phyloP scores from a whole-genome alignment of 2,888 invertebrate species.

The Dorcus parallelipipedus region DNA sequence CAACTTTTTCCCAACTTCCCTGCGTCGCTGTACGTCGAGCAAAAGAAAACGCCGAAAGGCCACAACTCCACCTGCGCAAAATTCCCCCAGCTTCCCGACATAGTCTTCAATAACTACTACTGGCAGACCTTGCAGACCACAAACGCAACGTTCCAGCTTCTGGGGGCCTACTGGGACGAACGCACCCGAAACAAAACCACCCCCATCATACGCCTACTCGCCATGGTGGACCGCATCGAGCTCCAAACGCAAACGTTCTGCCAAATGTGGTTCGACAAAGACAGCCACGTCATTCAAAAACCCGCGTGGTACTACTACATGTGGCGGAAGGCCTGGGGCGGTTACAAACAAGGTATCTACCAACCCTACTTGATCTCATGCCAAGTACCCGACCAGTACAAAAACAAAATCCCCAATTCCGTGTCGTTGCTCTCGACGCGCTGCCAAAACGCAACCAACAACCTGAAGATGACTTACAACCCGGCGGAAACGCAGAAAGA shows the following conservation, averaged over 20 bases:
- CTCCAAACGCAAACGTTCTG: slow-evolving; percentile 79
- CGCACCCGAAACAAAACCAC: slow-evolving; percentile 74
- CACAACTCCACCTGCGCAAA: slow-evolving; percentile 75
- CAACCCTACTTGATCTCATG: slow-evolving; percentile 85
- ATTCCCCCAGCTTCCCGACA: slow-evolving; percentile 83
- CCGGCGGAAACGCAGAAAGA: slow-evolving; percentile 65
- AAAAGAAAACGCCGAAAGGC: slow-evolving; percentile 68
- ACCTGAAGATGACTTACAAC: slow-evolving; percentile 72
- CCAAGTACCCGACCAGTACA: slow-evolving; percentile 69
- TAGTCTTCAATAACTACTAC: slow-evolving; percentile 90
- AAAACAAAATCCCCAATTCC: slow-evolving; percentile 66
- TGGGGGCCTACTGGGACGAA: slow-evolving; percentile 85
- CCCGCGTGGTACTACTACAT: slow-evolving; percentile 89
- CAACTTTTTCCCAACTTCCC: slow-evolving; percentile 40
- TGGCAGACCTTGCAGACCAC: slow-evolving; percentile 83
- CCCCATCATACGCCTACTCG: slow-evolving; percentile 76
- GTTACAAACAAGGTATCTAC: slow-evolving; percentile 78
- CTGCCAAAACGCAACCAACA: slow-evolving; percentile 77
- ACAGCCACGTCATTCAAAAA: slow-evolving; percentile 75
- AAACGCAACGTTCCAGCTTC: slow-evolving; percentile 84
- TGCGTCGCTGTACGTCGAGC: slow-evolving; percentile 75
- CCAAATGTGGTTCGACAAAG: slow-evolving; percentile 86
- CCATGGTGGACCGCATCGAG: slow-evolving; percentile 85
- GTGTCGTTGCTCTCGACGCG: slow-evolving; percentile 77
- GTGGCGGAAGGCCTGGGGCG: slow-evolving; percentile 95